A percentile compares a stretch with the other conserved stretches of the same genome.
phyloP scores from a whole-genome alignment of 2,113 vertebrate species.

The Pseudorhombus dupliciocellatus region DNA sequence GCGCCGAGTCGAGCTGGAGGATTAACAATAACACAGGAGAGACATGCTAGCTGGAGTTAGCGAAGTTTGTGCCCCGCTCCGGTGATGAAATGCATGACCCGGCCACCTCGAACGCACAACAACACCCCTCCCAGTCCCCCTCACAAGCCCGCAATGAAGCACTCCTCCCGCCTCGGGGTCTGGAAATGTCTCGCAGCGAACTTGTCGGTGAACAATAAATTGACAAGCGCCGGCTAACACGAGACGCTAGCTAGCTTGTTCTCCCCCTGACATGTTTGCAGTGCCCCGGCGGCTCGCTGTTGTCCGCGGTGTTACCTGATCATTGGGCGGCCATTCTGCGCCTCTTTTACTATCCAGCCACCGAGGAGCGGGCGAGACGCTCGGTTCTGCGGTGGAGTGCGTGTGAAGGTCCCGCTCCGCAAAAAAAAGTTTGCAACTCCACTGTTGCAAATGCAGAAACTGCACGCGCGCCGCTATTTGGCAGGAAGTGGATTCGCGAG shows the following conservation, averaged over 20 bases:
- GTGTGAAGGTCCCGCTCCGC: conserved; percentile 20
- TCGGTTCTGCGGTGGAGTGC: neutral
- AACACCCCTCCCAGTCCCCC: neutral
- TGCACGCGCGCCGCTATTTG: conserved; percentile 80
- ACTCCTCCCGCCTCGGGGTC: neutral
- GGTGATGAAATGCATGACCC: conserved; percentile 35
- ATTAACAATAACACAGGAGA: conserved; percentile 65
- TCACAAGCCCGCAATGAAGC: neutral
- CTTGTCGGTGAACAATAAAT: conserved; percentile 67
- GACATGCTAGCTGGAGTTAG: conserved; percentile 52
- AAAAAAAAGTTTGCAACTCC: conserved; percentile 80
- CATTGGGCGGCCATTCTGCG: conserved; percentile 62
- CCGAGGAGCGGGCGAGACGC: neutral
- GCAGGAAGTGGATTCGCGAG: conserved; percentile 74
- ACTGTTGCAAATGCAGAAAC: conserved; percentile 71
- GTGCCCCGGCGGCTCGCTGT: conserved; percentile 13
- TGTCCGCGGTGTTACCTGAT: conserved; percentile 64
- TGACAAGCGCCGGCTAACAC: conserved; percentile 61
- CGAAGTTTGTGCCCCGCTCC: conserved; percentile 53
- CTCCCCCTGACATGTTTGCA: conserved; percentile 63
- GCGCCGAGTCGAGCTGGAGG: conserved; percentile 21
- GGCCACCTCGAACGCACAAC: neutral
- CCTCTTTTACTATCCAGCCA: conserved; percentile 9
- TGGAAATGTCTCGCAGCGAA: conserved; percentile 13
- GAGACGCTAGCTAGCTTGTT: conserved; percentile 62